phyloP scores from a whole-genome alignment of 2,888 invertebrate species.

The Acrobasis consociella region DNA sequence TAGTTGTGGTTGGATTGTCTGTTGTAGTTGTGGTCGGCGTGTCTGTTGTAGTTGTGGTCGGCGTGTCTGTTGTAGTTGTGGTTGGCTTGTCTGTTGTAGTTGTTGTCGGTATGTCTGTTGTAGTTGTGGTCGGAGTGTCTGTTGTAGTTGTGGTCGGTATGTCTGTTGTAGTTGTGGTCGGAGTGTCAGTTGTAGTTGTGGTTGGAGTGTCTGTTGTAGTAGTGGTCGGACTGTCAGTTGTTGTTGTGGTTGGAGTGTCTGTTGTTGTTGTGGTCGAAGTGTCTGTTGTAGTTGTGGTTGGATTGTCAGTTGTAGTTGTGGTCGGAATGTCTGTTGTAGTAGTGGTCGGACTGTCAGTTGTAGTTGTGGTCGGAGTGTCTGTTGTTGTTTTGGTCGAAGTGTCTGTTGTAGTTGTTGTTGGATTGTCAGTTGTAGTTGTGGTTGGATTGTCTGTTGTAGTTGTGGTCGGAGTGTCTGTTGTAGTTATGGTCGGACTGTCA shows the following conservation, averaged over 20 bases:
- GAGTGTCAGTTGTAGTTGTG: slow-evolving; percentile 1
- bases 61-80: neutral
- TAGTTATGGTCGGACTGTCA: neutral
- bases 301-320: neutral
- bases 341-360: neutral
- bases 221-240: neutral
- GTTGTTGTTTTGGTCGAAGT: neutral
- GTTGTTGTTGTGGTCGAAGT: neutral
- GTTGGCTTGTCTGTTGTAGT: neutral
- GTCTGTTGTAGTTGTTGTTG: neutral
- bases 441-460: neutral
- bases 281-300: neutral
- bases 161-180: slow-evolving; percentile 16
- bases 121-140: slow-evolving; percentile 13
- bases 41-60: too few species aligned
- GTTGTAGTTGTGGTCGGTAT: slow-evolving; percentile 22
- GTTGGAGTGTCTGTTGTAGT: neutral
- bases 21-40: neutral
- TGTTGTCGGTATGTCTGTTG: slow-evolving; percentile 4
- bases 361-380: neutral
- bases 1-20: neutral
- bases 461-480: neutral
- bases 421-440: neutral
- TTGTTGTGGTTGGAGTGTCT: neutral
- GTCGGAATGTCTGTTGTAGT: neutral